Conservation (phyloP, 2,888 invertebrate genomes). For the Trichogramma evanescens region DNA sequence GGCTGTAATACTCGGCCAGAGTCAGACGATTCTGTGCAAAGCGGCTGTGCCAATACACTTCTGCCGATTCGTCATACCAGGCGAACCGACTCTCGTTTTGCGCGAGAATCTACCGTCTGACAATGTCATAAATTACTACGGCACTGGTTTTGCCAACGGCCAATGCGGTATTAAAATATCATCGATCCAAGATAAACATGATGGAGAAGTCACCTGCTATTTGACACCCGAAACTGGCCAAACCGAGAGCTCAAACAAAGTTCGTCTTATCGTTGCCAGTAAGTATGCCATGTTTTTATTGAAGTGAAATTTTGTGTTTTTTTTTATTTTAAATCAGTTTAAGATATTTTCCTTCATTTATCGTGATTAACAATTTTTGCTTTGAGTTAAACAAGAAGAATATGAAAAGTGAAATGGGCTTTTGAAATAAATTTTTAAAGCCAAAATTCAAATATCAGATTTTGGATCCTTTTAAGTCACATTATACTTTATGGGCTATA, state of each 20-base stretch:
- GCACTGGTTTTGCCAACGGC: conserved; percentile 53
- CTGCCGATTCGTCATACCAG: conserved; percentile 52
- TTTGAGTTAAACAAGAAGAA: too few relatives aligned
- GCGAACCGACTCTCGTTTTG: conserved; percentile 25
- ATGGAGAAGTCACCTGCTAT: conserved; percentile 64
- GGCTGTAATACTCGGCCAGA: conserved; percentile 54
- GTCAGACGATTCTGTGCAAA: conserved; percentile 55
- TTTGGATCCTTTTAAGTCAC: too few relatives aligned
- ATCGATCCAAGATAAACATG: conserved; percentile 58
- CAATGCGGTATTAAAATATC: conserved; percentile 67
- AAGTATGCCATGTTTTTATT: conserved; percentile 46
- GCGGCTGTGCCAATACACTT: conserved; percentile 53
- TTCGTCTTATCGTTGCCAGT: conserved; percentile 68
- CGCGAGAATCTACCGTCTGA: conserved; percentile 26
- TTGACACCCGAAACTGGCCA: conserved; percentile 55
- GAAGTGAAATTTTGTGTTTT: not conserved
- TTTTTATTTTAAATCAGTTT: not conserved
- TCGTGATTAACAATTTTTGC: too few relatives aligned
- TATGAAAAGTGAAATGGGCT: too few relatives aligned
- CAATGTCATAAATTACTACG: conserved; percentile 46
- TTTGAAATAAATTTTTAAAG: too few relatives aligned
- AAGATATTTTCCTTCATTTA: too few relatives aligned
- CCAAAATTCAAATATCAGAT: too few relatives aligned
- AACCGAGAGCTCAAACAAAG: conserved; percentile 55
- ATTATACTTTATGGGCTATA: conserved; percentile 2